These are phyloP conservation scores for Lasiurus borealis DNA, from an alignment of 2,113 vertebrate genomes.

Conservation along the genomic window DNA sequence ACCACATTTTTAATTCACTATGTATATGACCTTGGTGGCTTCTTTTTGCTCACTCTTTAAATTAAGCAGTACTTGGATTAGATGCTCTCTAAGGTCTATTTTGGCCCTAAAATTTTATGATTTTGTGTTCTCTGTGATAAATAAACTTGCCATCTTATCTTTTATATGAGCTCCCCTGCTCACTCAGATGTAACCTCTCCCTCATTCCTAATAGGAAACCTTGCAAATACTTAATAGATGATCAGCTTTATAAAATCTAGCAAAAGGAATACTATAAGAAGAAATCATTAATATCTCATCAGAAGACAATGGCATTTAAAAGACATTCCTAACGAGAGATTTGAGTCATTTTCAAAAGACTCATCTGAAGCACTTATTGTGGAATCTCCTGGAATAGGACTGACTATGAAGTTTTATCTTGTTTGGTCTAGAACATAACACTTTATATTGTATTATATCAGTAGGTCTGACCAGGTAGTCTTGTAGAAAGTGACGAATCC, in stretches of 20 bases:
- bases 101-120: constrained; percentile 47
- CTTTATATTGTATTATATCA: neutral
- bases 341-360: neutral
- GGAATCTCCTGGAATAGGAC: neutral
- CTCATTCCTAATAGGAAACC: neutral
- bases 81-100: constrained; percentile 17
- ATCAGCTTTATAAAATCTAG: neutral
- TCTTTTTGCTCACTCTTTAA: neutral
- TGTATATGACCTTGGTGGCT: neutral
- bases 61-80: constrained; percentile 1
- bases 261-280: neutral
- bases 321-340: neutral
- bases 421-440: neutral
- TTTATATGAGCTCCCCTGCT: constrained; percentile 24
- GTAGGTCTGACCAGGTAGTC: neutral
- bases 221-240: neutral
- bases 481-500: neutral
- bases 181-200: neutral
- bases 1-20: neutral
- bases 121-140: constrained; percentile 48
- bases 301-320: constrained; percentile 1
- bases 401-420: neutral
- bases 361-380: neutral
- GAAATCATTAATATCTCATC: constrained; percentile 10
- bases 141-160: constrained; percentile 44